phyloP scores from a whole-genome alignment of 37 sponge, comb jelly and placozoan species.

The Theonella swinhoei region DNA sequence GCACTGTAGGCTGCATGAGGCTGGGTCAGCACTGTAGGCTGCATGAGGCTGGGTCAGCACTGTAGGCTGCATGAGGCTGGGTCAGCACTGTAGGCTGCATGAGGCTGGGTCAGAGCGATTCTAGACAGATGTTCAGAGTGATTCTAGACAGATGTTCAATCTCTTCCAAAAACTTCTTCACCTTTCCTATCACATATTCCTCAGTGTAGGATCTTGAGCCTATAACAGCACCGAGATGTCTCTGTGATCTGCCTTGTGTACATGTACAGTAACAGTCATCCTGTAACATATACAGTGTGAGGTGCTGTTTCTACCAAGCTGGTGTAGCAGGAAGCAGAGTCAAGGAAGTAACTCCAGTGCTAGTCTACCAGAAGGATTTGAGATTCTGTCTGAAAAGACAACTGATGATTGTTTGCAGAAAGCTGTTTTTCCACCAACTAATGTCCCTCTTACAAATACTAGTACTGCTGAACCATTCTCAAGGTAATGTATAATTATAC shows the following conservation, averaged over 20 bases:
- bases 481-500: too few relatives aligned
- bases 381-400: neutral
- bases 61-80: too few relatives aligned
- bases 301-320: neutral
- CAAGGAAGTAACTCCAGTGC: neutral
- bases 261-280: too few relatives aligned
- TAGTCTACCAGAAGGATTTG: neutral
- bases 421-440: neutral
- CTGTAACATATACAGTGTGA: neutral
- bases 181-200: conserved; percentile 40
- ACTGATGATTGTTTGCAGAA: neutral
- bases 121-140: too few relatives aligned
- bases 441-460: neutral
- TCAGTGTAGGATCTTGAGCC: conserved; percentile 38
- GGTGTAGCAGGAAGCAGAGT: neutral
- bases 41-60: too few relatives aligned
- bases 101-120: conserved; percentile 50
- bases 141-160: conserved; percentile 17
- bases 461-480: too few relatives aligned
- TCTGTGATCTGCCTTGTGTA: too few relatives aligned
- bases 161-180: conserved; percentile 19
- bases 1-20: too few relatives aligned
- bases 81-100: conserved; percentile 46
- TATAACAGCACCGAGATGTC: conserved; percentile 60
- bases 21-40: too few relatives aligned